Evolutionary conservation across 2,113 vertebrate species (phyloP).

Genomic region (Lepisosteus oculatus): DNA sequence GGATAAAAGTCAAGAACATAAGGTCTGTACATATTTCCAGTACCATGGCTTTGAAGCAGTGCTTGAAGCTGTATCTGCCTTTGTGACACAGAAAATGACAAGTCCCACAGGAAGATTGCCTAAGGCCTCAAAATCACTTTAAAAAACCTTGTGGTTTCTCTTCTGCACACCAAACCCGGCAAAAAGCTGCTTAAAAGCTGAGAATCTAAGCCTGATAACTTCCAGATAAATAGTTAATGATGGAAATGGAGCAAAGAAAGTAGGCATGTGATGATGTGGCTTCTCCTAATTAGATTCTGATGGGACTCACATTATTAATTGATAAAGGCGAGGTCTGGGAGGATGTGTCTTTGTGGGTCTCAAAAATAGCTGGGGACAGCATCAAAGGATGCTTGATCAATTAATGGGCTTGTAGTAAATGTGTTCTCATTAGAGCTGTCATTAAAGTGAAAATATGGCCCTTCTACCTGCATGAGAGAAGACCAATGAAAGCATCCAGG

Average conservation of each 20-base stretch:
- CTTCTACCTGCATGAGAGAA: slow-evolving; percentile 83
- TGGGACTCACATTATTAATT: slow-evolving; percentile 98
- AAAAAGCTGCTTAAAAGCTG: slow-evolving; percentile 70
- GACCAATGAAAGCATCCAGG: slow-evolving; percentile 76
- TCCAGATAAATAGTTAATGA: slow-evolving; percentile 98
- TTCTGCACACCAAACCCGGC: slow-evolving; percentile 51
- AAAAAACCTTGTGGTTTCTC: slow-evolving; percentile 52
- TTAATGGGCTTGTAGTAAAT: slow-evolving; percentile 91
- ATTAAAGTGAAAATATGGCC: slow-evolving; percentile 84
- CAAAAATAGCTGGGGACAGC: slow-evolving; percentile 89
- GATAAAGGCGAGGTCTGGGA: slow-evolving; percentile 90
- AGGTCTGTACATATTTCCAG: slow-evolving; percentile 73
- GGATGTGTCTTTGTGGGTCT: slow-evolving; percentile 86
- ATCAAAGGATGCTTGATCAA: slow-evolving; percentile 96
- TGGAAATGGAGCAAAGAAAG: slow-evolving; percentile 77
- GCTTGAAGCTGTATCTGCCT: slow-evolving; percentile 63
- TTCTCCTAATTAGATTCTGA: slow-evolving; percentile 95
- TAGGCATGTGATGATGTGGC: slow-evolving; percentile 87
- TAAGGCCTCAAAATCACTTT: slow-evolving; percentile 68
- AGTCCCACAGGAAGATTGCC: slow-evolving; percentile 72
- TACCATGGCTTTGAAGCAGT: slow-evolving; percentile 58
- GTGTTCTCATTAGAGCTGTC: slow-evolving; percentile 92
- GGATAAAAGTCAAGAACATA: slow-evolving; percentile 79
- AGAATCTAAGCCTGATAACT: slow-evolving; percentile 81
- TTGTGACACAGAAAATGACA: slow-evolving; percentile 74